Base-by-base conservation (phyloP, 2,113 vertebrate genomes). In the Triplophysa rosa region DNA sequence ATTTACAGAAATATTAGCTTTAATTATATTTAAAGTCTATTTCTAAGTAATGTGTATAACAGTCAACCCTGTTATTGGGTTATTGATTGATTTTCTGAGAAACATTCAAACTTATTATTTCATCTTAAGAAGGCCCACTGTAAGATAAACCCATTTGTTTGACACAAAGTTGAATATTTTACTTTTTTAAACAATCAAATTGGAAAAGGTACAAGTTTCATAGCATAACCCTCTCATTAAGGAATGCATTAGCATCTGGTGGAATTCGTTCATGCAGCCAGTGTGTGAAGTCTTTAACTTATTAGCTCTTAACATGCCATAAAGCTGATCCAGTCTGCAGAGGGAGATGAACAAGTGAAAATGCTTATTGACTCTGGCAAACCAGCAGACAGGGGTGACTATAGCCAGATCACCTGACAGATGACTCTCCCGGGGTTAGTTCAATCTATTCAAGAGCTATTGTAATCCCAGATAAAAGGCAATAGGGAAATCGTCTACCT, bases 301-400 rank as follows among this genome's bases (percentile, higher is more conserved):
- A 75, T 81, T 64, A 54, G 45, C 47, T 84, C 69, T 70, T 78
- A 81, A 79, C 79, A 81, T 84, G 83, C 79, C 83, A 81, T 74
- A 75, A 80, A 64, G 79, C 67, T 67, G 62, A 84, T 84, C 69
- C 47, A 69, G 67, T 62, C 73, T 75, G 49, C 16, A 52, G 66
- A 78, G 72, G 52, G 52, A 74, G 75, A 69, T 67, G 77, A 77
- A 56, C 64, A 54, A 84, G 56, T 59, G 61, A 65, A 83, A 82
- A 65, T 75, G 47, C 78, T 85, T 82, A 80, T 80, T 78, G 80
- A 82, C 80, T 77, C 65, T 84, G 82, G 82, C 82, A 82, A 80
- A 81, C 54, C 56, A 66, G 66, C 54, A 66, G 72, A 80, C 75
- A 82, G 62, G 69, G 63, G 79, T 80, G 77, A 81, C 37, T 67